A percentile compares a stretch with the other conserved stretches of the same genome.
Evolutionary conservation across 2,888 invertebrate genomes (phyloP).

Genomic region (Perdita meconis): DNA sequence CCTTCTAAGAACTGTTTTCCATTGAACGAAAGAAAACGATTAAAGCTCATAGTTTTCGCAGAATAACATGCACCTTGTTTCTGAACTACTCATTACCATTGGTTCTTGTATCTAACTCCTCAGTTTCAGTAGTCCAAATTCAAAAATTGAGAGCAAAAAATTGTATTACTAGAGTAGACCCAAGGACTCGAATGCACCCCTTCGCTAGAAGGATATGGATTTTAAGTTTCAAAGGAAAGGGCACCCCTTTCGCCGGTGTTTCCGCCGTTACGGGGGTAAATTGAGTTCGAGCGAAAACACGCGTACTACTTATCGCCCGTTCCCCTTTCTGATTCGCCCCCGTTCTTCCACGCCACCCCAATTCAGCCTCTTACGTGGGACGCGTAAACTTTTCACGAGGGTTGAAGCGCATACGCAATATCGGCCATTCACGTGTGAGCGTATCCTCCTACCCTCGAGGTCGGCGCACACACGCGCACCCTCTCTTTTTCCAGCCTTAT

Average conservation of each 20-base stretch:
- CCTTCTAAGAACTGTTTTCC: too few species aligned
- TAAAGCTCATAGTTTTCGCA: too few species aligned
- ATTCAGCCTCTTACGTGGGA: conserved; percentile 52
- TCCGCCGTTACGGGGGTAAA: conserved; percentile 48
- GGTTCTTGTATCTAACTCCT: background rate
- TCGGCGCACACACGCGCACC: background rate
- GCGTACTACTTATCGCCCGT: conserved; percentile 51
- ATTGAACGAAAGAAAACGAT: too few species aligned
- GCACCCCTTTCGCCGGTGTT: conserved; percentile 49
- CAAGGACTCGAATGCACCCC: conserved; percentile 2
- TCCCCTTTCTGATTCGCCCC: conserved; percentile 46
- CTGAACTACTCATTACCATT: too few species aligned
- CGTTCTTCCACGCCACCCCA: conserved; percentile 50
- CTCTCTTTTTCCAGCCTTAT: conserved; percentile 52
- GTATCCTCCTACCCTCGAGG: conserved; percentile 47
- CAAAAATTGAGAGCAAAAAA: background rate
- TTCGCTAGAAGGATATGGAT: conserved; percentile 44
- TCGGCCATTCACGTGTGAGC: conserved; percentile 64
- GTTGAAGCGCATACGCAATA: conserved; percentile 66
- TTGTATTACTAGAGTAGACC: background rate
- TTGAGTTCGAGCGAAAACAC: conserved; percentile 60
- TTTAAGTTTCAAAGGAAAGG: conserved; percentile 50
- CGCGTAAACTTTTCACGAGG: conserved; percentile 69
- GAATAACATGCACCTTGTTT: too few species aligned
- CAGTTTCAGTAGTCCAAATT: background rate